Evolutionary conservation across 2,113 vertebrate genomes (phyloP).

Genomic region (Alethe castanea): DNA sequence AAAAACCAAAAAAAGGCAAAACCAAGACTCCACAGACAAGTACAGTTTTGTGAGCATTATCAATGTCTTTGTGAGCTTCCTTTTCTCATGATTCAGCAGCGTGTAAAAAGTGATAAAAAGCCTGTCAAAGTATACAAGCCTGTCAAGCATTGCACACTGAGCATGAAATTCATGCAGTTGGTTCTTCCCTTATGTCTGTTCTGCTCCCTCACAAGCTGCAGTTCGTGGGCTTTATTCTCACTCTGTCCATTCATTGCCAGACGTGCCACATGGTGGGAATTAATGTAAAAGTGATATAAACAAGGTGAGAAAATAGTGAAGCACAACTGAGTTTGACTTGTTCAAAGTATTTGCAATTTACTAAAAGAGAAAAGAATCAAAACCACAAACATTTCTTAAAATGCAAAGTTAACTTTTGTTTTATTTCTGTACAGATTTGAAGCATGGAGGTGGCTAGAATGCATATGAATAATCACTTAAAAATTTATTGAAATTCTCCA

Average conservation of each 20-base stretch:
- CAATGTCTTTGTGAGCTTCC: neutral
- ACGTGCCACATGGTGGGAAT: neutral
- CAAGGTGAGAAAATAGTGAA: neutral
- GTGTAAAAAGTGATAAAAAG: neutral
- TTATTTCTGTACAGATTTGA: neutral
- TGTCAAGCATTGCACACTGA: conserved; percentile 12
- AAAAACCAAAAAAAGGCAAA: too few species aligned
- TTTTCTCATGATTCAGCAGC: neutral
- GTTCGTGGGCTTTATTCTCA: neutral
- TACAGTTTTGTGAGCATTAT: neutral
- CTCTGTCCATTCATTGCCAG: neutral
- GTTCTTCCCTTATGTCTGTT: conserved; percentile 4
- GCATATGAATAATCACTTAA: rapidly evolving
- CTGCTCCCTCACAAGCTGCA: neutral
- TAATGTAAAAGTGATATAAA: neutral
- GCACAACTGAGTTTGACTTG: neutral
- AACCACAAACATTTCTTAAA: neutral
- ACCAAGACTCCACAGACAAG: neutral
- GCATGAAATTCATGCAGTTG: neutral
- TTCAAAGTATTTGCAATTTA: neutral
- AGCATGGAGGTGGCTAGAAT: neutral
- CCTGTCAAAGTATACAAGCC: neutral
- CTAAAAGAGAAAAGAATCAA: neutral
- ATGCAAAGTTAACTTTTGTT: neutral
- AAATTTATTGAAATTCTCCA: neutral